phyloP scores from a whole-genome alignment of 2,113 vertebrate genomes.

The Cygnus buccinator region DNA sequence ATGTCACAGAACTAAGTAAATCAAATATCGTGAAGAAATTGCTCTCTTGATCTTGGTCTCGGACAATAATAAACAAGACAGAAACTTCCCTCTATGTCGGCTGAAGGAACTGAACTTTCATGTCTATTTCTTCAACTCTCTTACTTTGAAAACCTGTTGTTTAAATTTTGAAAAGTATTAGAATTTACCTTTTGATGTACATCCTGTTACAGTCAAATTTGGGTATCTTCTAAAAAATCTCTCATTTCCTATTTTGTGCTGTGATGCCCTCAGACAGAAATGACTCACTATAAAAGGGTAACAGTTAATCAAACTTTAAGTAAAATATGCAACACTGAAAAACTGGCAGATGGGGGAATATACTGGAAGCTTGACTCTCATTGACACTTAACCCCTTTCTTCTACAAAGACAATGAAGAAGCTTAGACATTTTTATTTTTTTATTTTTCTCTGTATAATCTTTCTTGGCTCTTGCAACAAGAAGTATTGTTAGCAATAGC shows the following conservation, averaged over 20 bases:
- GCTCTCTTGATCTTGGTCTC: not conserved
- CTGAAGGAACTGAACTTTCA: not conserved
- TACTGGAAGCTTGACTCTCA: not conserved
- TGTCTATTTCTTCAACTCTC: not conserved
- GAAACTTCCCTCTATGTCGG: not conserved
- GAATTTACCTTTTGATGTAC: not conserved
- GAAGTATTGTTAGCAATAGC: not conserved
- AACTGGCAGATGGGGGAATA: not conserved
- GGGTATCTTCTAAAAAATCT: not conserved
- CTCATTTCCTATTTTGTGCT: not conserved
- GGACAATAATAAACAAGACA: not conserved
- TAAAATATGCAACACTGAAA: not conserved
- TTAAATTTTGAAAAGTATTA: not conserved
- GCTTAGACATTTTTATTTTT: not conserved
- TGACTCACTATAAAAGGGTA: not conserved
- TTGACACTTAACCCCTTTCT: not conserved
- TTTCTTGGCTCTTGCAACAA: not conserved
- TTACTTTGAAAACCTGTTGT: not conserved
- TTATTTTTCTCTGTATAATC: not conserved
- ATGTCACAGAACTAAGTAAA: not conserved
- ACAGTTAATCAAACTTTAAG: conserved; percentile 18
- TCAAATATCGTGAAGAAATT: not conserved
- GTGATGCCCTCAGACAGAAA: not conserved
- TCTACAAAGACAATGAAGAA: not conserved
- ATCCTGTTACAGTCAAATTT: not conserved